Evolutionary conservation across 2,797 vertebrate species (phyloP), one percentile per base, ranked within the genome.

Genomic region (Eulemur rubriventer): DNA sequence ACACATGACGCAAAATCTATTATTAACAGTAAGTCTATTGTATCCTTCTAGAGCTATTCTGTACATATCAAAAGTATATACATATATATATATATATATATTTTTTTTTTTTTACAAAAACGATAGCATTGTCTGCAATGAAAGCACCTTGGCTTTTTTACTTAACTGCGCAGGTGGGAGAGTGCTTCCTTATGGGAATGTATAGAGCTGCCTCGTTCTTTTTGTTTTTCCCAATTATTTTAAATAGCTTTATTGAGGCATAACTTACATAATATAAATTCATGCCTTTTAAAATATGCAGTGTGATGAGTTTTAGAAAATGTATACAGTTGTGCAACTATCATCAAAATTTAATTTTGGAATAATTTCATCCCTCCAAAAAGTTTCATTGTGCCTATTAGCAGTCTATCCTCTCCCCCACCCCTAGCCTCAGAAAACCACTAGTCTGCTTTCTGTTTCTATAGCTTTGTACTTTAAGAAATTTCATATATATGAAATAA

Each of bases 261-360:
- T 67, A 89, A 86, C 35, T 88, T 94, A 78, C 24, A 81, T 30
- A 81, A 30, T 85, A 78, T 38, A 78, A 94, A 87, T 50, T 65
- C 24, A 80, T 73, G 17, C 30, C 65, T 87, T 94, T 85, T 55
- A 52, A 94, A 90, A 52, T 67, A 82, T 72, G 38, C 55, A 84
- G 5, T 55, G 17, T 88, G n/a, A 88, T 85, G 61, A 46, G 33
- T 91, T 94, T 92, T 59, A 80, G 80, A 95, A 92, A 91, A 83
- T 70, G 26, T 75, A 80, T 67, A 38, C 26, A 83, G 10, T 91
- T 76, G 73, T 70, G n/a, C 50, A 78, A 20, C 38, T 33, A 75
- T 87, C 48, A 84, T 43, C 65, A 85, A 85, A 92, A 72, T 70
- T 63, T 41, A 78, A 33, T 79, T 91, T 33, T 91, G 70, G 22